These are phyloP conservation scores for Sipunculus nudus DNA, from an alignment of 2,888 invertebrate species.

Conservation along the genomic window DNA sequence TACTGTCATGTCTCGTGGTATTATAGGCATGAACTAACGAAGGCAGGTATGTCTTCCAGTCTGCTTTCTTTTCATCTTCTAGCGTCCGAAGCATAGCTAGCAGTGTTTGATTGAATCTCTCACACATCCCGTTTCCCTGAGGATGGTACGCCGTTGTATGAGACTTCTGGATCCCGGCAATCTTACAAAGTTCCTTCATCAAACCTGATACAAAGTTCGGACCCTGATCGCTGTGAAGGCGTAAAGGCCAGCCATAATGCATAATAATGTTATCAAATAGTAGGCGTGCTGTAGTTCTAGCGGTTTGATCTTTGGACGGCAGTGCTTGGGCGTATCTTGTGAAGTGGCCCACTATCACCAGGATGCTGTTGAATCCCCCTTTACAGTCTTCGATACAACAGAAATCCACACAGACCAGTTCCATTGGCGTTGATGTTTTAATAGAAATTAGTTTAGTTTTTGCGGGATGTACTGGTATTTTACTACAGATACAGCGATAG, in stretches of 20 bases:
- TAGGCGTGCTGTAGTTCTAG: conserved; percentile 27
- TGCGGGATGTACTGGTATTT: not conserved
- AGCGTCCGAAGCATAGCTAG: conserved; percentile 33
- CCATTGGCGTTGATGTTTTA: conserved; percentile 16
- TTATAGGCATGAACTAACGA: conserved; percentile 27
- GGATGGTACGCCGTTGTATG: conserved; percentile 18
- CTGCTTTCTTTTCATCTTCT: conserved; percentile 22
- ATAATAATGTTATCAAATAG: conserved; percentile 26
- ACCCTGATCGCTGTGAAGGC: conserved; percentile 9
- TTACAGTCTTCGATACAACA: conserved; percentile 19
- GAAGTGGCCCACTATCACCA: conserved; percentile 35
- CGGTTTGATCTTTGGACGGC: conserved; percentile 27
- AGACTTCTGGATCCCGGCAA: conserved; percentile 3
- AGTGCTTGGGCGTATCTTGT: conserved; percentile 30
- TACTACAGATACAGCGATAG: not conserved
- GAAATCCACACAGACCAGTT: conserved; percentile 31
- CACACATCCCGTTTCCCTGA: conserved; percentile 35
- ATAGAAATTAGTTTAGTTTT: conserved; percentile 13
- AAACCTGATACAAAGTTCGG: conserved; percentile 1
- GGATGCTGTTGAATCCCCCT: conserved; percentile 22
- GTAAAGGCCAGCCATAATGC: conserved; percentile 25
- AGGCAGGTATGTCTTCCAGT: conserved; percentile 35
- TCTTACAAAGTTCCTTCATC: conserved; percentile 1
- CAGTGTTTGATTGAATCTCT: conserved; percentile 40
- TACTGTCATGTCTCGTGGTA: conserved; percentile 5